Evolutionary conservation across 2,888 invertebrate genomes (phyloP), one percentile per base, ranked within the genome.

Genomic region (Sisyra nigra): DNA sequence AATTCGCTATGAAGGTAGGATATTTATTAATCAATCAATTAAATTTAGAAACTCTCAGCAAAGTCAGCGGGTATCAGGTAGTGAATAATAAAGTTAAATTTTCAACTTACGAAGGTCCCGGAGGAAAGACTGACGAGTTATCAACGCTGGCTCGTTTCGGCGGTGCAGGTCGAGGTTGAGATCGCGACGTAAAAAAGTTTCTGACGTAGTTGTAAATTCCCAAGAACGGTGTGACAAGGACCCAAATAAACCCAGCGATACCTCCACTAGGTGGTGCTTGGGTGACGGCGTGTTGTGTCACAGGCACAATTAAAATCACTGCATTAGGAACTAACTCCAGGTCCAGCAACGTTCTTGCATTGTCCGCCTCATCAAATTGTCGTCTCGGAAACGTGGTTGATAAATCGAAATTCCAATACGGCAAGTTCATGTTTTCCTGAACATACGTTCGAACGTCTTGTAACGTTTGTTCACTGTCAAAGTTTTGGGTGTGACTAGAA

Each of bases 321-420:
- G 85, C 79, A 4, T 79, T 80, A 0, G 88, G 88, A 13, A 76
- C 74, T 44, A 89, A 68, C 46, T 76, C 69, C 41, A 87, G 62
- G n/a, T 74, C 73, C 1, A 69, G 56, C 14, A 88, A 63, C 1
- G 74, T 73, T 40, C 66, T 63, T 2, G 59, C 59, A 7, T 66
- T 57, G 39, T 80, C 78, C 2, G 60, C 60, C 11, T 53, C 53
- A 0, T 69, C 66, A 51, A 86, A 73, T 54, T 80, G 77, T 40
- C 77, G 69, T 6, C 81, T 71, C 0, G 87, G 87, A 62, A 82
- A 87, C 42, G 80, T 76, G 15, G 80, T 80, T 50, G 84, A 83
- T 46, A 92, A 65, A 0, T 74, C 68, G 55, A 86, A 86, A 43
- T 76, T 64, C 1, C 68, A 69, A 37, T 63, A 66, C 0, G 65